Percentiles rank a stretch among this genome's conserved stretches.
These are phyloP conservation scores for Archaeoteleia sp. DNA, from an alignment of 2,888 invertebrate species.

Conservation along the genomic window DNA sequence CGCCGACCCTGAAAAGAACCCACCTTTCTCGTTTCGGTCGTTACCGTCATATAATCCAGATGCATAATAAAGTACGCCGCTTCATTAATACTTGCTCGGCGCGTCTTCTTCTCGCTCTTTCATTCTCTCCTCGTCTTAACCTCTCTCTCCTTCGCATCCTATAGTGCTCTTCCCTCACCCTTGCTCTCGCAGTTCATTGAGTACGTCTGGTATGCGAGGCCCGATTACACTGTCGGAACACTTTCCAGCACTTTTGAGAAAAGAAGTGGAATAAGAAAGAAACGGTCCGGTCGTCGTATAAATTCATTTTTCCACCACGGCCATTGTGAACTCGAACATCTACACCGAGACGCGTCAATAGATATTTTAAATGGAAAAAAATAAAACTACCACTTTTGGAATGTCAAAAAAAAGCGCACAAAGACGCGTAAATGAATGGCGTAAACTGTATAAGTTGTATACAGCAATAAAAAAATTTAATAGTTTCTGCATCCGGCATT, in stretches of 20 bases:
- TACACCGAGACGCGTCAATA: too few relatives aligned
- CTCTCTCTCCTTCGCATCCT: constrained; percentile 13
- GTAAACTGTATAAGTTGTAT: too few relatives aligned
- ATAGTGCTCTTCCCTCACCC: constrained; percentile 8
- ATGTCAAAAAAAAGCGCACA: too few relatives aligned
- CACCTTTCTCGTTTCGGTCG: constrained; percentile 7
- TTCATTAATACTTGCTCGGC: constrained; percentile 57
- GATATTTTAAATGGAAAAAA: neutral
- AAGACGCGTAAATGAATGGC: too few relatives aligned
- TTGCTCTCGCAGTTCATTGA: constrained; percentile 64
- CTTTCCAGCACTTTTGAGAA: neutral
- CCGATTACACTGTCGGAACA: constrained; percentile 54
- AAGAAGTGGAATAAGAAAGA: neutral
- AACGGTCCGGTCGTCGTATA: neutral
- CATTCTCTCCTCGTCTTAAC: constrained; percentile 10
- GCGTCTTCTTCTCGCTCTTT: constrained; percentile 10
- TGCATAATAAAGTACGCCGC: constrained; percentile 43
- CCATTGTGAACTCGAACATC: too few relatives aligned
- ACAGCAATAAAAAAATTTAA: too few relatives aligned
- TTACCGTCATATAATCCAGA: constrained; percentile 31
- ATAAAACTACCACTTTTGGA: too few relatives aligned
- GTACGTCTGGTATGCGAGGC: constrained; percentile 70
- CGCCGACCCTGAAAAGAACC: neutral
- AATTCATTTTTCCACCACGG: too few relatives aligned
- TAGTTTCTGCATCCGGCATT: too few relatives aligned